Evolutionary conservation across 2,797 vertebrate genomes (phyloP), one percentile per base, ranked within the genome.

Genomic region (Ceryle rudis): DNA sequence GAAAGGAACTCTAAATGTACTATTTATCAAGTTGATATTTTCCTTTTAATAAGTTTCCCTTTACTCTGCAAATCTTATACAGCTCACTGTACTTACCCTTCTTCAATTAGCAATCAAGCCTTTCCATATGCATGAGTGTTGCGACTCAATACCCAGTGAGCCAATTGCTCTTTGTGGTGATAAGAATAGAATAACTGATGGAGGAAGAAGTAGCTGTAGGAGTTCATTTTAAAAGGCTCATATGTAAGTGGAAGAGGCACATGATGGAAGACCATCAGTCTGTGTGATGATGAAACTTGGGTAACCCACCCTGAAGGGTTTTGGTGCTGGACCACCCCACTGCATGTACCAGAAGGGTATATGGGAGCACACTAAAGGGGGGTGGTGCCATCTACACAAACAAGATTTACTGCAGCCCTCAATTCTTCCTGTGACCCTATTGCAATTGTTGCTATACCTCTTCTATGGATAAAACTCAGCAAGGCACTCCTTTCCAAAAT

Each of bases 21-120:
- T 85, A 60, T 96, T 92, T 81, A 86, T 94, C 85, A 92, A 73
- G 22, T 14, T 81, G 57, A 90, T 87, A 49, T 47, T 90, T 97
- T 95, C 79, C 52, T 65, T 93, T 94, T 79, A 81, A 46, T 79
- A 93, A 65, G 14, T 82, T 90, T 95, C 19, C 6, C 9, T 1
- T 74, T 81, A 44, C 8, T 26, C 58, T 67, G 37, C 35, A 90
- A 78, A 95, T 92, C 37, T 89, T 57, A 39, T 37, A 65, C 71
- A 95, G 26, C 51, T 91, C 46, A 79, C 44, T 83, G 52, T 81
- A 94, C 93, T 96, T 77, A 77, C 9, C 4, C 57, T 83, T 95
- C 90, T 87, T 91, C 91, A 94, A 49, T 94, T 88, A 96, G 37
- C 71, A 94, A 83, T 90, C 65, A 91, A 83, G 77, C 62, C 26